Percentiles rank a stretch among this genome's conserved stretches.
Conservation (phyloP, 2,113 vertebrate genomes). For the Aptenodytes forsteri region DNA sequence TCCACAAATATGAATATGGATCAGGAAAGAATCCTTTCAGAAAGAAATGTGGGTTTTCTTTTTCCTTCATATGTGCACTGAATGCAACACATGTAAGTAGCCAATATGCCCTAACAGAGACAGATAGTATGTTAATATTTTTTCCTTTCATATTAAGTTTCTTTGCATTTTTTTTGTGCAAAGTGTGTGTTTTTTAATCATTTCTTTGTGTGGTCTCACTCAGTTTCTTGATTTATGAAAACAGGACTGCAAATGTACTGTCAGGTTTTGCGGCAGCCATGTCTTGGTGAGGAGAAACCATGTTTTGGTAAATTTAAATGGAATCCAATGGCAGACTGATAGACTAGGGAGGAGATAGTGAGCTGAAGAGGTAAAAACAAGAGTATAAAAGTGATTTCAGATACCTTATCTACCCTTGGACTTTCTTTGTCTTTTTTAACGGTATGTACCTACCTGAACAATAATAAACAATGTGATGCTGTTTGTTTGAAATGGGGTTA, state of each 20-base stretch:
- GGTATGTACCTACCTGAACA: neutral
- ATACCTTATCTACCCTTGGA: neutral
- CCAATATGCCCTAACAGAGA: neutral
- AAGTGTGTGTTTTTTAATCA: neutral
- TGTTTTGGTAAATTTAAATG: neutral
- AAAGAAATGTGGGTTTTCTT: neutral
- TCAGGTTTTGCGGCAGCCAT: neutral
- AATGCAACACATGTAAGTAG: neutral
- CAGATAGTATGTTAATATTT: neutral
- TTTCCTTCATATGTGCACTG: neutral
- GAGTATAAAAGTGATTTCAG: neutral
- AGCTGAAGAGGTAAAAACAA: neutral
- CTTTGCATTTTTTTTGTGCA: neutral
- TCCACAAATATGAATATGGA: neutral
- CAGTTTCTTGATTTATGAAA: neutral
- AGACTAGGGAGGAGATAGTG: neutral
- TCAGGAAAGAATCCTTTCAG: too few relatives aligned
- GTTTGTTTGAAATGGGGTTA: neutral
- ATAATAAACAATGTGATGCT: accelerated
- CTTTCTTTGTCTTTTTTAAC: neutral
- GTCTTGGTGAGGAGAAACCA: neutral
- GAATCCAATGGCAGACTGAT: neutral
- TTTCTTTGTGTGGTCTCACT: neutral
- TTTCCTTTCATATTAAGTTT: neutral
- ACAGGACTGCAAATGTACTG: neutral